Conservation (phyloP, 2,113 vertebrate species). For the Syrrhaptes paradoxus region DNA sequence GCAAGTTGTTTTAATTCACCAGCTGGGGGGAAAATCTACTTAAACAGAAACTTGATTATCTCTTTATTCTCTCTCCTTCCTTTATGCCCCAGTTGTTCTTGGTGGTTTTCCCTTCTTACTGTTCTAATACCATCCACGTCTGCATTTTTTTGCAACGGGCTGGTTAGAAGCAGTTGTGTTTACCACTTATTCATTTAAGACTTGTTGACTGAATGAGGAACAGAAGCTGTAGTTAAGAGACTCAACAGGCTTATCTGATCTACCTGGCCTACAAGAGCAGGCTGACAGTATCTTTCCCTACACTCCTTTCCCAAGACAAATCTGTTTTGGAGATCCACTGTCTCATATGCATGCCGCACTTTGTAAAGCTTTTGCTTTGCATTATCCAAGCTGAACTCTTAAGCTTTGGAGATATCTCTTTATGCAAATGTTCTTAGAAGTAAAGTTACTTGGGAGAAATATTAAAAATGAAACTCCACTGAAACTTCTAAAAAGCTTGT, state of each 20-base stretch:
- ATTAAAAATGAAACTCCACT: neutral
- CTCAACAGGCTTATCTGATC: neutral
- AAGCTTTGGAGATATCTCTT: neutral
- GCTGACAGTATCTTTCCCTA: neutral
- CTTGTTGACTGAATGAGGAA: neutral
- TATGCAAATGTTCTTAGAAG: slow-evolving; percentile 7
- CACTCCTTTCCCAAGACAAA: neutral
- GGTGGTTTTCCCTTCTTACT: neutral
- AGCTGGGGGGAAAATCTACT: neutral
- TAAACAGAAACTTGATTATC: neutral
- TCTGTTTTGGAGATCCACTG: neutral
- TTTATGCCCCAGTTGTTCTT: neutral
- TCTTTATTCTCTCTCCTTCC: neutral
- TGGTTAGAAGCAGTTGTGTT: neutral
- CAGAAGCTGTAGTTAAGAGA: neutral
- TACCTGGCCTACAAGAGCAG: neutral
- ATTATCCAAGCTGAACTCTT: neutral
- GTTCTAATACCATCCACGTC: neutral
- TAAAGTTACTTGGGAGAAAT: neutral
- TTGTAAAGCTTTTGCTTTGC: neutral
- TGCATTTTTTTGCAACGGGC: neutral
- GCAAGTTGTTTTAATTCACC: neutral
- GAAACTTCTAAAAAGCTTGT: neutral
- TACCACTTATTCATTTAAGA: neutral
- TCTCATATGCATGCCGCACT: neutral